Base-by-base conservation (phyloP, 92 coral and sea anemone species). In the Muricea muricata region DNA sequence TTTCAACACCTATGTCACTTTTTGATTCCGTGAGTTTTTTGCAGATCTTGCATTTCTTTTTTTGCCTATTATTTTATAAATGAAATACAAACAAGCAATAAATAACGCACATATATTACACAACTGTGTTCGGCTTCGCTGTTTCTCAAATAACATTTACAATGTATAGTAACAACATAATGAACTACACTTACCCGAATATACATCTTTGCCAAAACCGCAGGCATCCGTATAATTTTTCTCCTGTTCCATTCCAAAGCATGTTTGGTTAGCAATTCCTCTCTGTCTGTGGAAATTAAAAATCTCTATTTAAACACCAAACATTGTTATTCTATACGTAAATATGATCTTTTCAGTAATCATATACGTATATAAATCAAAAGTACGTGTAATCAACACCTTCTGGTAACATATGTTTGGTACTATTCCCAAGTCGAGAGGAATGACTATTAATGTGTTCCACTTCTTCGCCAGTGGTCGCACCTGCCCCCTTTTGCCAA, bases 401-500 rank as follows among this genome's bases (percentile, higher is more conserved):
- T 73, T 33, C 58, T 25, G 31, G 24, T 14, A 40, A 14, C n/a
- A n/a, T n/a, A n/a, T n/a, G n/a, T n/a, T n/a, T n/a, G n/a, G n/a
- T n/a, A n/a, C n/a, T n/a, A 26, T 77, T 73, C 9, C 88, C 93
- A 75, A 86, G 85, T 45, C 87, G 32, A 39, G 93, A 90, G 20
- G 86, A 86, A 58, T 90, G 87, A 47, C 90, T 86, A 42, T 90
- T 90, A 15, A 86, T 82, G 32, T 86, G 90, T 24, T 90, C 93
- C 7, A 86, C 90, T 73, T 90, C 90, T 50, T 90, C 90, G 17
- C 88, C 93, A n/a, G 90, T 86, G 74, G 93, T 78, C 13, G 80
- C 90, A 67, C 81, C 84, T 18, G 90, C 83, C 20, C 52, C 87
- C 1, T 81, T 54, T 60, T 90, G 93, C 90, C 90, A 90, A 12